Percentiles rank a stretch among this genome's conserved stretches.
Conservation (phyloP, 2,113 vertebrate genomes). For the Jaculus jaculus region DNA sequence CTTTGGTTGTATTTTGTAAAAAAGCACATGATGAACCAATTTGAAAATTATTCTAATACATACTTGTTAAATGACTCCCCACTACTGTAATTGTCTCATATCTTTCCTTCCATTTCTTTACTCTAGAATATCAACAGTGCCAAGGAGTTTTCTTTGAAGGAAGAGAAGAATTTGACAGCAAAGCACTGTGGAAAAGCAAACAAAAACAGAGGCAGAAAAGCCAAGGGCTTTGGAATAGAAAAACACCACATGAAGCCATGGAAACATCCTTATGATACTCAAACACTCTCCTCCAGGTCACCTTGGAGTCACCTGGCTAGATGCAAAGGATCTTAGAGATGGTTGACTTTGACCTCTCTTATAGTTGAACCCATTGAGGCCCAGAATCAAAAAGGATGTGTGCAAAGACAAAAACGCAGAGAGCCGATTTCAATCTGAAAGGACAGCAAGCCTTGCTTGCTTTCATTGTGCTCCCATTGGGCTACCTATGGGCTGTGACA, state of each 20-base stretch:
- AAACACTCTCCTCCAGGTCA: background rate
- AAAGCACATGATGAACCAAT: background rate
- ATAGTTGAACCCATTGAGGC: background rate
- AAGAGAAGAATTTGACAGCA: conserved; percentile 18
- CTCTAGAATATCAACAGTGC: conserved; percentile 53
- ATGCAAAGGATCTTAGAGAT: background rate
- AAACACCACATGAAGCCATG: background rate
- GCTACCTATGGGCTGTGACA: background rate
- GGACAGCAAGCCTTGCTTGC: background rate
- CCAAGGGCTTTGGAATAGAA: background rate
- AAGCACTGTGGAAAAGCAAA: background rate
- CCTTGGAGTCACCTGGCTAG: background rate
- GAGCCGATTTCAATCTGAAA: background rate
- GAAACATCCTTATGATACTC: background rate
- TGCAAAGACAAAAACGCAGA: background rate
- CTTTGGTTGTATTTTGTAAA: conserved; percentile 47
- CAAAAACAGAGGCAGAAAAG: background rate
- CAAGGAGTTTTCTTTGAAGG: background rate
- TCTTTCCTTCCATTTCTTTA: conserved; percentile 47
- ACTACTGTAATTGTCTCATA: conserved; percentile 22
- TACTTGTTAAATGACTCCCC: conserved; percentile 37
- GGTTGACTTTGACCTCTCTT: background rate
- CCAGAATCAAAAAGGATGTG: background rate
- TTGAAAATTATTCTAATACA: conserved; percentile 63
- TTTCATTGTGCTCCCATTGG: background rate